Evolutionary conservation across 2,797 vertebrate genomes (phyloP), one percentile per base, ranked within the genome.

Genomic region (Melopsittacus undulatus): DNA sequence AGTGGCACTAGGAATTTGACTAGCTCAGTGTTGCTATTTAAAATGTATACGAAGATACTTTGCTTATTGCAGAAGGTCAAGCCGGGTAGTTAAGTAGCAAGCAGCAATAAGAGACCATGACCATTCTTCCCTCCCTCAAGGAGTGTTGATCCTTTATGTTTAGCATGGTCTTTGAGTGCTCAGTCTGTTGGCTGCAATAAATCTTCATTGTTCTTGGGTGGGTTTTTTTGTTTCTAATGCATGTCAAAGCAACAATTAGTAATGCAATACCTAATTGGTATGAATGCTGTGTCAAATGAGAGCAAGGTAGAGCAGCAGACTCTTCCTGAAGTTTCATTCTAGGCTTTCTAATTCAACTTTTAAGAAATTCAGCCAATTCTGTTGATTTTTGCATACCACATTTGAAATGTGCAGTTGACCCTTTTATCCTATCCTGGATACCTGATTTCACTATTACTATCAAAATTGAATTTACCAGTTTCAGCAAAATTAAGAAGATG

Each of bases 1-100:
- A 94, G 46, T 20, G 67, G 76, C 70, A 48, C 64, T 51, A 76
- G 77, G 83, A 94, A 79, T 93, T 93, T 80, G 77, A 87, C 74
- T 83, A 81, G 87, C 57, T 93, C 56, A 18, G 38, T 52, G 66
- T 86, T 74, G 42, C 45, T 87, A 46, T 94, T 91, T 91, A 81
- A 95, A 89, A 87, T 29, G 17, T 66, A 46, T 72, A 43, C 2
- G 14, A 74, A 85, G 68, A 72, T 69, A 49, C 70, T 61, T 89
- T 92, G 67, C 75, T 57, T 80, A 0, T 64, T 59, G 62, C 1
- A 0, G 70, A 76, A 80, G 45, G 16, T 89, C 57, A 83, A 59
- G 54, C 51, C 46, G 34, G 59, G 27, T 59, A 85, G 74, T 61
- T 67, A 70, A 82, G 57, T 32, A 73, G 52, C 92, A 90, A 67